These are phyloP conservation scores for Anableps anableps DNA, from an alignment of 2,797 vertebrate genomes.

Conservation along the genomic window DNA sequence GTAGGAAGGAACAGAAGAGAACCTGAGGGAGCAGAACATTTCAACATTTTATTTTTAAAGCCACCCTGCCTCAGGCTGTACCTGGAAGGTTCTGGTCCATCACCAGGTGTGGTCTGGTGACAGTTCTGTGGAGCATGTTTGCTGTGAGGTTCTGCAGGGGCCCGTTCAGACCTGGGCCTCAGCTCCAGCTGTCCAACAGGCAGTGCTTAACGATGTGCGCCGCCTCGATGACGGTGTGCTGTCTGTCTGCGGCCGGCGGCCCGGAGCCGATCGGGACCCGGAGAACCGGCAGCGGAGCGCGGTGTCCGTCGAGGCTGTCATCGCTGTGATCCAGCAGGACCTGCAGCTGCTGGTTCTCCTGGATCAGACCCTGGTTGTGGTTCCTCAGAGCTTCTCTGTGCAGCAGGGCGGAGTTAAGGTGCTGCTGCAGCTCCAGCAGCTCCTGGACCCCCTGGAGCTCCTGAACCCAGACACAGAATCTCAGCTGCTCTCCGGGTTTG, in stretches of 20 bases:
- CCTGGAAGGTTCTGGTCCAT: not conserved
- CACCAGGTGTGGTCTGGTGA: not conserved
- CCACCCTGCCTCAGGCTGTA: not conserved
- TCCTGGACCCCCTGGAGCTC: not conserved
- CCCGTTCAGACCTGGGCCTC: not conserved
- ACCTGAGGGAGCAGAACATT: not conserved
- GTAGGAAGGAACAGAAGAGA: not conserved
- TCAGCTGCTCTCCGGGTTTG: too few species aligned
- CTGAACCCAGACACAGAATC: not conserved
- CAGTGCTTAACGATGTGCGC: conserved; percentile 1
- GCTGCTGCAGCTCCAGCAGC: conserved; percentile 2
- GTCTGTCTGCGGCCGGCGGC: accelerated
- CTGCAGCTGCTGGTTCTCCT: conserved; percentile 53
- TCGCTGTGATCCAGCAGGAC: conserved; percentile 20
- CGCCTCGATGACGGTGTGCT: conserved; percentile 18
- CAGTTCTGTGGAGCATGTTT: not conserved
- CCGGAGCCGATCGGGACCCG: not conserved
- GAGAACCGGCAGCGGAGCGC: not conserved
- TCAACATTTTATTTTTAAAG: not conserved
- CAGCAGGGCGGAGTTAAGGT: not conserved
- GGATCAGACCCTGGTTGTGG: conserved; percentile 4
- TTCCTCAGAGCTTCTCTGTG: conserved; percentile 29
- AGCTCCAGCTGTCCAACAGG: not conserved
- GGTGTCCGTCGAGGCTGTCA: not conserved
- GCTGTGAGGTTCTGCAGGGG: not conserved